Evolutionary conservation across 2,797 vertebrate species (phyloP).

Genomic region (Graptemys geographica): DNA sequence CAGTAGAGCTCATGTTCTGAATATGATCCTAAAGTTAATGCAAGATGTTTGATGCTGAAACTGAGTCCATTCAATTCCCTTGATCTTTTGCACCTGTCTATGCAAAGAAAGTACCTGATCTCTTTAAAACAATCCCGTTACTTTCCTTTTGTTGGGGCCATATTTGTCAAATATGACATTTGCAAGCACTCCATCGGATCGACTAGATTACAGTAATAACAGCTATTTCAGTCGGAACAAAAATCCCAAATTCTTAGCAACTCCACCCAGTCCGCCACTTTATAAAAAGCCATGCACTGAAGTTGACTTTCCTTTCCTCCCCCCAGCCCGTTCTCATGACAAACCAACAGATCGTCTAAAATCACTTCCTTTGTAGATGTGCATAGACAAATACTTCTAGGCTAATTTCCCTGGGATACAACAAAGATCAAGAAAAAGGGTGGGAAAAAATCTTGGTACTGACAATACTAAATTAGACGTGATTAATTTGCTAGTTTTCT

Average conservation of each 20-base stretch:
- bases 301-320: background rate
- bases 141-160: no score
- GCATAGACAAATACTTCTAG: slow-evolving; percentile 11
- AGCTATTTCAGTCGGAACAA: background rate
- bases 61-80: background rate
- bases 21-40: background rate
- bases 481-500: slow-evolving; percentile 40
- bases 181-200: background rate
- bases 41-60: background rate
- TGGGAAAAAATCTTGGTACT: background rate
- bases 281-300: background rate
- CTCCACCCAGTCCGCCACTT: background rate
- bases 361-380: slow-evolving; percentile 9
- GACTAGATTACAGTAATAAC: background rate
- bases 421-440: background rate
- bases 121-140: background rate
- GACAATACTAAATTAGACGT: slow-evolving; percentile 16
- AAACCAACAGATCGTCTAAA: background rate
- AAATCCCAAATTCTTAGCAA: background rate
- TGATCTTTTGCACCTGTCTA: background rate
- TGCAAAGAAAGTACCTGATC: background rate
- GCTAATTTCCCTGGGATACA: slow-evolving; percentile 31
- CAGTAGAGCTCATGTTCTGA: background rate
- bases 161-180: background rate
- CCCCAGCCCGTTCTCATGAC: background rate